Base-by-base conservation (phyloP, 2,888 invertebrate species). In the Alloplasta piceator region DNA sequence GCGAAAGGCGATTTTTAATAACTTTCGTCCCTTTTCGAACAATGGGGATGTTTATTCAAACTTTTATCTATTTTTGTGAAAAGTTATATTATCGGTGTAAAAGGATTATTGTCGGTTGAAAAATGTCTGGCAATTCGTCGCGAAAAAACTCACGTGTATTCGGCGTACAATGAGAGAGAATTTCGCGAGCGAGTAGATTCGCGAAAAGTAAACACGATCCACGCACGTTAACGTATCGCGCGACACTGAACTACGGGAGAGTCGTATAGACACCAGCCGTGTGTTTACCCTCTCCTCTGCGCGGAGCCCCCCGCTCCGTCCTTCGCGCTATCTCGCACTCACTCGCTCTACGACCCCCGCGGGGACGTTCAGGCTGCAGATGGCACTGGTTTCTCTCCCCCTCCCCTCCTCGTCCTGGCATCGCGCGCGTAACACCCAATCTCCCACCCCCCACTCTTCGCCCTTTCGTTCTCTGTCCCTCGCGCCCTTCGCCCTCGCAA, bases 221-320 rank as follows among this genome's bases (percentile, higher is more conserved):
- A 78, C 80, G 80, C 83, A 78, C 83, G 78, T 75, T 85, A 86
- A 88, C 84, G 88, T 88, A 82, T 82, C 87, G 90, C 89, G 86
- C 89, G 84, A 90, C 84, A 90, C 90, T 90, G 90, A 73, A 84
- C 63, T 71, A 43, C 46, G 55, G 67, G 58, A 67, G 68, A 39
- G 55, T 58, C 64, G 56, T 58, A 66, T 66, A 66, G n/a, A 63
- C 52, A 72, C 61, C 48, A 66, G 48, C 63, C 61, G 64, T 52
- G 63, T 64, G 73, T 66, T 38, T 56, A 26, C 10, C 56, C 52
- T 7, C 52, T 16, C 52, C 14, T 1, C 52, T 3, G 16, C 52
- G 16, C 52, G 16, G 14, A 39, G n/a, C 6, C n/a, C 10, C 10
- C 26, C 39, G 10, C 39, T 43, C 36, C 6, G 48, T 60, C 48